A percentile compares a stretch with the other conserved stretches of the same genome.
These are phyloP conservation scores for Volucella inanis DNA, from an alignment of 2,888 invertebrate species.

Conservation along the genomic window DNA sequence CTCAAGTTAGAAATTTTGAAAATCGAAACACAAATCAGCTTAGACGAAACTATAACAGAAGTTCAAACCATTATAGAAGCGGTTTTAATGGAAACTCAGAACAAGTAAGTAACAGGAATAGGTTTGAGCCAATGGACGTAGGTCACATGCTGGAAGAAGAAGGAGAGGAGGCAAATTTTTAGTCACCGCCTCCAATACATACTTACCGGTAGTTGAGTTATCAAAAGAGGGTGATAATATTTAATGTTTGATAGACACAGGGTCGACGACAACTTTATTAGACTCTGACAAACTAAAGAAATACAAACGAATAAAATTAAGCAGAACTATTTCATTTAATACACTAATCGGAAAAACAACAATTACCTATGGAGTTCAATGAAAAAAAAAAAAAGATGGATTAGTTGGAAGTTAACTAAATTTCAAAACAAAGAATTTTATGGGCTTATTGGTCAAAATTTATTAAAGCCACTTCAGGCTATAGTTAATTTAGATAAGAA, in stretches of 20 bases:
- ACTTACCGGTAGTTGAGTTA: constrained; percentile 2
- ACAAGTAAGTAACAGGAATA: no score
- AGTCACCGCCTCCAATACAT: not conserved
- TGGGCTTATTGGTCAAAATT: not conserved
- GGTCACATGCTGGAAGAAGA: not conserved
- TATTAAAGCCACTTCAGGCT: not conserved
- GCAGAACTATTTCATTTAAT: constrained; percentile 17
- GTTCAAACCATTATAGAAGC: not conserved
- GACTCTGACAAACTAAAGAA: not conserved
- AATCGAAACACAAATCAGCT: no score
- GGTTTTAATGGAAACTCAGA: no score
- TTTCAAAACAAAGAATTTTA: not conserved
- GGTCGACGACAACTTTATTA: not conserved
- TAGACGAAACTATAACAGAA: constrained; percentile 9
- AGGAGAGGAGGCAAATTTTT: not conserved
- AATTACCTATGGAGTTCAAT: constrained; percentile 3
- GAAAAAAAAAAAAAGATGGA: not conserved
- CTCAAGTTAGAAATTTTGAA: no score
- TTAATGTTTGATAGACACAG: not conserved
- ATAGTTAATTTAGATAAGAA: not conserved
- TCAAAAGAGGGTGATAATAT: not conserved
- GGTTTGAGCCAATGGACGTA: no score
- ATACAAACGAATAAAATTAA: not conserved
- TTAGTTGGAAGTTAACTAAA: not conserved
- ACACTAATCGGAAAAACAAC: not conserved